Evolutionary conservation across 1,140 invertebrate species (phyloP), one percentile per base, ranked within the genome.

Genomic region (Sinella curviseta): DNA sequence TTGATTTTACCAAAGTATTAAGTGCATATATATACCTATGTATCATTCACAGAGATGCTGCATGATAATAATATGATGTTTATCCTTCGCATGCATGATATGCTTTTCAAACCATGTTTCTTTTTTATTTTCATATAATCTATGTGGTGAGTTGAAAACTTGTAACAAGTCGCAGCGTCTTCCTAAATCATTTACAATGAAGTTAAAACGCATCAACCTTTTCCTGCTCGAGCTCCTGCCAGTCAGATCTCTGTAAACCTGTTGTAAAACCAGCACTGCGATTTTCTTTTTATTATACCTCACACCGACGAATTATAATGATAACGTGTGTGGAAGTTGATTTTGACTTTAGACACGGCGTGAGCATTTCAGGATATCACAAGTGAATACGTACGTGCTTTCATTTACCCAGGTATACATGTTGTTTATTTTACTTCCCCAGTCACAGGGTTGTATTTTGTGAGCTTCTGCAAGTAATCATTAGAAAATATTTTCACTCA

Each of bases 401-500:
- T n/a, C n/a, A n/a, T n/a, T n/a, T n/a, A n/a, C n/a, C n/a, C n/a
- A n/a, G n/a, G n/a, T n/a, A n/a, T n/a, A n/a, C n/a, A n/a, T n/a
- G n/a, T n/a, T n/a, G n/a, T n/a, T n/a, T n/a, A n/a, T n/a, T n/a
- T n/a, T n/a, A n/a, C n/a, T n/a, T n/a, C n/a, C n/a, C n/a, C n/a
- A n/a, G n/a, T n/a, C n/a, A n/a, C n/a, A n/a, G n/a, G n/a, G n/a
- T 48, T 48, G 8, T 48, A 48, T n/a, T 70, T 33, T 70, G 31
- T n/a, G n/a, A n/a, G 65, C 31, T 70, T 70, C 65, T 14, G 2
- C 65, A 70, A 70, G 57, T 60, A n/a, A 60, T 60, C 57, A 60
- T 60, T 70, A 33, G 12, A 33, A 70, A 30, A 70, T 12, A 70
- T 70, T 70, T 70, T 70, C 65, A 70, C 31, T 70, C 65, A 70